phyloP scores from a whole-genome alignment of 2,797 vertebrate species.

The Myotis planiceps region DNA sequence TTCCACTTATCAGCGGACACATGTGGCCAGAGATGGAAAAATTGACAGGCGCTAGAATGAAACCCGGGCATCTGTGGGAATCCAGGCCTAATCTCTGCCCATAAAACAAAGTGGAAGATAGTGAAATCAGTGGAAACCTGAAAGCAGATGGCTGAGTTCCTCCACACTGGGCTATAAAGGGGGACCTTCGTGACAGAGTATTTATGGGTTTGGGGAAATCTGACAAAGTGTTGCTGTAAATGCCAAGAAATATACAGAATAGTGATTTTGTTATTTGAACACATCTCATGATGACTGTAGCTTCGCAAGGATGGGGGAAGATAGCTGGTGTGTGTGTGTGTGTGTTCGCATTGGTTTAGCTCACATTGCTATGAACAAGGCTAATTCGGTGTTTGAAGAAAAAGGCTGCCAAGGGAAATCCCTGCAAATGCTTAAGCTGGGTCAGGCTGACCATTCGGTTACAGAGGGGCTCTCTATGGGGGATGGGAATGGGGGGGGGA shows the following conservation, averaged over 20 bases:
- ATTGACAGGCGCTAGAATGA: background rate
- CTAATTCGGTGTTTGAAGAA: background rate
- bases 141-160: conserved; percentile 69
- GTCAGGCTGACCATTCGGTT: background rate
- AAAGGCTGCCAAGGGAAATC: background rate
- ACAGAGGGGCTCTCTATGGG: background rate
- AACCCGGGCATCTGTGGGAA: conserved; percentile 44
- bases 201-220: conserved; percentile 61
- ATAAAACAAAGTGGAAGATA: conserved; percentile 74
- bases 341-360: rapidly evolving
- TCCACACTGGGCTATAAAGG: conserved; percentile 2
- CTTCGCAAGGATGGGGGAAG: background rate
- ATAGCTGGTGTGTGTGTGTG: background rate
- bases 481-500: background rate
- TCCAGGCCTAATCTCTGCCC: conserved; percentile 53
- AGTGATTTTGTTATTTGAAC: conserved; percentile 46
- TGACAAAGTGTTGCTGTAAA: conserved; percentile 66
- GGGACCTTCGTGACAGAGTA: conserved; percentile 4
- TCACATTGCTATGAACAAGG: background rate
- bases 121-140: conserved; percentile 55
- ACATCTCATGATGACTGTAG: background rate
- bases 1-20: background rate
- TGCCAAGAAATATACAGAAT: conserved; percentile 38
- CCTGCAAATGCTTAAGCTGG: background rate
- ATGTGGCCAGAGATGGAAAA: conserved; percentile 30